A percentile compares a stretch with the other conserved stretches of the same genome.
These are phyloP conservation scores for Diorhabda sublineata DNA, from an alignment of 1,140 invertebrate genomes.

Conservation along the genomic window DNA sequence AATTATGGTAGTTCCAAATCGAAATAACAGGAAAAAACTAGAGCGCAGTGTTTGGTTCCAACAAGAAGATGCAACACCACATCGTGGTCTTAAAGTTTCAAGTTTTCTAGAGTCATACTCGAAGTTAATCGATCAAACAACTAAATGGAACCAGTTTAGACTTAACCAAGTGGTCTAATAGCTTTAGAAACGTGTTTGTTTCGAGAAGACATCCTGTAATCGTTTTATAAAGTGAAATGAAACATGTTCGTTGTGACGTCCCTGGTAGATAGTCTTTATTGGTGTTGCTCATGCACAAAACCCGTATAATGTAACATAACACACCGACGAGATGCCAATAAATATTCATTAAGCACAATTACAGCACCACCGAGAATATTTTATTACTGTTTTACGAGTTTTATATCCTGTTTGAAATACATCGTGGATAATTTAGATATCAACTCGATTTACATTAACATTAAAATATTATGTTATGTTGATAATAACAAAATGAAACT, in stretches of 20 bases:
- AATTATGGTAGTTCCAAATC: too few species aligned
- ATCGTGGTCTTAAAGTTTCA: too few species aligned
- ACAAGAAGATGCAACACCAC: too few species aligned
- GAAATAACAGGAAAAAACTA: too few species aligned
- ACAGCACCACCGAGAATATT: constrained; percentile 45
- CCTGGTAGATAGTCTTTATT: constrained; percentile 16
- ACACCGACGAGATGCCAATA: constrained; percentile 42
- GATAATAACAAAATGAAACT: background rate
- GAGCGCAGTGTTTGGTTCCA: too few species aligned
- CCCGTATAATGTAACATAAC: constrained; percentile 42
- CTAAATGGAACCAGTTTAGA: too few species aligned
- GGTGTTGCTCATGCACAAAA: constrained; percentile 22
- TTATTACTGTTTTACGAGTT: constrained; percentile 45
- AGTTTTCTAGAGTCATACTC: too few species aligned
- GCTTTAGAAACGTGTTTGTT: too few species aligned
- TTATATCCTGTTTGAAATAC: constrained; percentile 15
- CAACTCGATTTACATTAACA: background rate
- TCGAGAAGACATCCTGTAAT: too few species aligned
- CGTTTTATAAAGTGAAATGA: too few species aligned
- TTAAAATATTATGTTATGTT: background rate
- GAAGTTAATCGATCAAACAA: too few species aligned
- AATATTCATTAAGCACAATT: constrained; percentile 47
- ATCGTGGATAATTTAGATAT: constrained; percentile 17
- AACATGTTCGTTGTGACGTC: background rate
- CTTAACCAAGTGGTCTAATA: too few species aligned